Evolutionary conservation across 64 coral and sea anemone genomes (phyloP).

Genomic region (Actinia equina): DNA sequence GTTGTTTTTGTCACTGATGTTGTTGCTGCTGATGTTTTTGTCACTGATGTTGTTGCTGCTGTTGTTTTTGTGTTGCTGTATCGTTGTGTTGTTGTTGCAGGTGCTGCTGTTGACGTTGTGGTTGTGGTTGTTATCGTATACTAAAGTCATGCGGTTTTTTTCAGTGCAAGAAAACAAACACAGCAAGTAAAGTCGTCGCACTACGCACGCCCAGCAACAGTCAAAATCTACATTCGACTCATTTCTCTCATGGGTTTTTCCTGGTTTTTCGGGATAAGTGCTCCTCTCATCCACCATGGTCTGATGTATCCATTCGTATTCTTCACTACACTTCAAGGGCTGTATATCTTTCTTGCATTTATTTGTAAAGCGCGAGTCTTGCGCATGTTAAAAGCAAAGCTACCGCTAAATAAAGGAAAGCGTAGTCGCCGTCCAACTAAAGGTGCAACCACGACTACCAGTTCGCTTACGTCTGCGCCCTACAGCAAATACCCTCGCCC

Average conservation of each 20-base stretch:
- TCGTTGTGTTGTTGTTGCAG: too few species aligned
- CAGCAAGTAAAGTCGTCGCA: constrained; percentile 48
- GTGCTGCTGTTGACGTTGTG: too few species aligned
- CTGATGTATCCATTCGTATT: constrained; percentile 86
- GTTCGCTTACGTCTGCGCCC: background rate
- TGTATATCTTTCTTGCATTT: constrained; percentile 56
- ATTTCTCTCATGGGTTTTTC: constrained; percentile 88
- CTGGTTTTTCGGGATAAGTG: constrained; percentile 86
- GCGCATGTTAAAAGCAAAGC: constrained; percentile 21
- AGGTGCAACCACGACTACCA: background rate
- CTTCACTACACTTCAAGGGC: constrained; percentile 76
- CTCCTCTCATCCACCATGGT: constrained; percentile 57
- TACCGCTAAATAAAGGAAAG: constrained; percentile 7
- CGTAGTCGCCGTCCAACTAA: background rate
- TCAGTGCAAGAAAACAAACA: constrained; percentile 62
- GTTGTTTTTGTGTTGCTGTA: too few species aligned
- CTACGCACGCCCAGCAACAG: constrained; percentile 27
- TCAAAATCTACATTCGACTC: constrained; percentile 83
- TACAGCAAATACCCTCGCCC: background rate
- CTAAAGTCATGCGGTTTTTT: background rate
- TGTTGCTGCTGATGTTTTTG: too few species aligned
- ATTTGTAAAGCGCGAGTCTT: constrained; percentile 49
- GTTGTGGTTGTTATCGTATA: too few species aligned
- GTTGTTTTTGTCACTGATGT: too few species aligned
- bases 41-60: too few species aligned